phyloP scores from a whole-genome alignment of 1,140 invertebrate species.

The Dufourea novaeangliae region DNA sequence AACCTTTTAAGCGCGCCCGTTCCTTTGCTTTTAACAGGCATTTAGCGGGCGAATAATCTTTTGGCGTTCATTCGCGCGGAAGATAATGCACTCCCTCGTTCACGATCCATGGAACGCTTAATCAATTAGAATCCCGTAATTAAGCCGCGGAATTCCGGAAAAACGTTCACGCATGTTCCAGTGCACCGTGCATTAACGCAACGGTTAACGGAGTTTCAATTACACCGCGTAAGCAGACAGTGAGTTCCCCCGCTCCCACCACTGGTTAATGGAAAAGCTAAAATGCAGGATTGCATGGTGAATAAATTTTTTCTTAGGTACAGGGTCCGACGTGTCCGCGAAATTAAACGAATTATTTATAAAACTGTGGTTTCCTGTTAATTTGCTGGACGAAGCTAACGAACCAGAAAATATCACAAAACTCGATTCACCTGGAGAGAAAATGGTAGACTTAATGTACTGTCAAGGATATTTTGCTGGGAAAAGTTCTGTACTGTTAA shows the following conservation, averaged over 20 bases:
- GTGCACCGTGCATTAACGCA: not conserved
- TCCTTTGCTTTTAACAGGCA: not conserved
- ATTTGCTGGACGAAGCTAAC: not conserved
- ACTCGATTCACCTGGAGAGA: not conserved
- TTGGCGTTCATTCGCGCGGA: not conserved
- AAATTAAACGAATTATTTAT: conserved; percentile 4
- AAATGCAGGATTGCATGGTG: not conserved
- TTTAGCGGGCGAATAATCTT: not conserved
- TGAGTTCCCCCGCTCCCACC: not conserved
- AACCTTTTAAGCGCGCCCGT: not conserved
- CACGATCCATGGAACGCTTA: not conserved
- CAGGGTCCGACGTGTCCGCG: too few species aligned
- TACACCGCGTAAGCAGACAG: conserved; percentile 1
- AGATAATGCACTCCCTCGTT: not conserved
- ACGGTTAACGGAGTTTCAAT: conserved; percentile 29
- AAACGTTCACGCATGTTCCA: not conserved
- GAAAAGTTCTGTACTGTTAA: too few species aligned
- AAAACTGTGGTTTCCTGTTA: not conserved
- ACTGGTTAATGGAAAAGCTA: conserved; percentile 17
- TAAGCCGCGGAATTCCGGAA: not conserved
- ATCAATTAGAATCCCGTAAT: not conserved
- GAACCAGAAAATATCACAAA: not conserved
- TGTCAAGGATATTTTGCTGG: too few species aligned
- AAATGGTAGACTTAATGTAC: too few species aligned
- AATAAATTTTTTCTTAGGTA: conserved; percentile 30